A percentile compares a stretch with the other conserved stretches of the same genome.
Conservation (phyloP, 2,113 vertebrate genomes). For the Danio rerio region GRCz12tu NC_133185.1:32505501-32506000, state of each 20-base stretch:
- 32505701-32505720: not conserved
- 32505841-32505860: not conserved
- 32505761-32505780: slow-evolving; percentile 2
- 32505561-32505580: no score
- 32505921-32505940: not conserved
- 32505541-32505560: no score
- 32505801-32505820: slow-evolving; percentile 11
- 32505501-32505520: no score
- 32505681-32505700: not conserved
- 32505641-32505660: not conserved
- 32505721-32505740: not conserved
- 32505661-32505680: not conserved
- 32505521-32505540: no score
- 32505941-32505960: not conserved
- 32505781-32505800: slow-evolving; percentile 1
- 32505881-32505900: not conserved
- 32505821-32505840: not conserved
- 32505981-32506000: not conserved
- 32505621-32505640: not conserved
- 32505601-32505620: no score
- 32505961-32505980: not conserved
- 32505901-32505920: not conserved
- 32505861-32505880: not conserved
- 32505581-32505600: no score
- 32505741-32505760: not conserved